phyloP scores from a whole-genome alignment of 2,113 vertebrate species.

The Phalacrocorax carbo region DNA sequence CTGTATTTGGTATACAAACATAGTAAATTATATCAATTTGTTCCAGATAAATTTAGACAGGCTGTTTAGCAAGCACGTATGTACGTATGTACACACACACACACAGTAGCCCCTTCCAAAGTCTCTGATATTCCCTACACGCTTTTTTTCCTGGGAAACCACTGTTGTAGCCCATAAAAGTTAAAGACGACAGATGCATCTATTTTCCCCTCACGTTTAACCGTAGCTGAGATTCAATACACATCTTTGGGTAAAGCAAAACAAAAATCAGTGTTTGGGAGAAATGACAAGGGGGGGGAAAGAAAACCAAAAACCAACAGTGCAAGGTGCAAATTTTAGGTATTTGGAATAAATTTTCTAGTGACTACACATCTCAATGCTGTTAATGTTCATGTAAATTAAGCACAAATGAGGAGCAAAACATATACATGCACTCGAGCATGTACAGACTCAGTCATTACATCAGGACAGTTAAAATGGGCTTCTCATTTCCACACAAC shows the following conservation, averaged over 20 bases:
- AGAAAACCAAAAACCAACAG: not conserved
- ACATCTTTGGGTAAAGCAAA: not conserved
- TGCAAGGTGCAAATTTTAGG: not conserved
- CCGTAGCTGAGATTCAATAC: not conserved
- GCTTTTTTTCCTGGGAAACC: not conserved
- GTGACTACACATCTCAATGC: not conserved
- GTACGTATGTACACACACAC: too few species aligned
- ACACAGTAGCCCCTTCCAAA: not conserved
- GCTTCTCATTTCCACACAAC: not conserved
- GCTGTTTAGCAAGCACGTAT: too few species aligned
- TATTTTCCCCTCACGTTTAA: not conserved
- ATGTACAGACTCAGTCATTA: not conserved
- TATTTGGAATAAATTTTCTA: not conserved
- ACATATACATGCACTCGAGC: not conserved
- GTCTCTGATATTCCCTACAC: not conserved
- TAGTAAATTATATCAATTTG: rapidly evolving
- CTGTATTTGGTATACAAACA: too few species aligned
- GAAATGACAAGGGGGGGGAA: not conserved
- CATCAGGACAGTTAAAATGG: not conserved
- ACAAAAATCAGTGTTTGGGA: not conserved
- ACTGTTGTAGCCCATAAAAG: not conserved
- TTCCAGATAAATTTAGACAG: too few species aligned
- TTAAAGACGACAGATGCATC: not conserved
- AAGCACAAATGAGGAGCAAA: not conserved
- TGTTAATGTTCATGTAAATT: not conserved